Percentiles rank a stretch among this genome's conserved stretches.
Evolutionary conservation across 2,888 invertebrate genomes (phyloP).

Genomic region (Nebria brevicollis): DNA sequence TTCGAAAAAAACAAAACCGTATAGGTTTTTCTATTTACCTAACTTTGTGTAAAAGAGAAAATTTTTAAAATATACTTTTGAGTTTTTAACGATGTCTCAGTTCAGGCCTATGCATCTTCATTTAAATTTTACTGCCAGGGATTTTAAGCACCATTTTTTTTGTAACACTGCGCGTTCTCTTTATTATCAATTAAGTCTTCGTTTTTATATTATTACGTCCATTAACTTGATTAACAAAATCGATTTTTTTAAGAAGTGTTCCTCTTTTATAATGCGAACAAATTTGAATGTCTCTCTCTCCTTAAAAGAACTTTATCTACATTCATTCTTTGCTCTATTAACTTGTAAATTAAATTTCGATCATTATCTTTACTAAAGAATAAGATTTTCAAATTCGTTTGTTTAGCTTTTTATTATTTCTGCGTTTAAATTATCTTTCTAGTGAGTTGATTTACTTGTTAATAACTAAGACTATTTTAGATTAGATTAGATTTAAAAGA

Average conservation of each 20-base stretch:
- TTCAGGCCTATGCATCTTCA: background rate
- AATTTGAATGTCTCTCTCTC: background rate
- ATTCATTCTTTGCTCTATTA: background rate
- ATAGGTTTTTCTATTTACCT: too few species aligned
- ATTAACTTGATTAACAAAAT: background rate
- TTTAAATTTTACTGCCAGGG: background rate
- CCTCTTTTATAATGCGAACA: background rate
- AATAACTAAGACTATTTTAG: too few species aligned
- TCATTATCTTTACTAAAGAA: background rate
- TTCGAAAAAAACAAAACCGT: too few species aligned
- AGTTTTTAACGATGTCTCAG: too few species aligned
- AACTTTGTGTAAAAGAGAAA: too few species aligned
- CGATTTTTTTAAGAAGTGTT: background rate
- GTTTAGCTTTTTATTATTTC: background rate
- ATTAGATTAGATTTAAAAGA: too few species aligned
- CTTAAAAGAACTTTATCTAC: background rate
- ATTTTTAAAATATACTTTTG: too few species aligned
- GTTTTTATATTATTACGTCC: background rate
- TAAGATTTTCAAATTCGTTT: background rate
- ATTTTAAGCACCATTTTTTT: background rate
- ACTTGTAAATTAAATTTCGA: background rate
- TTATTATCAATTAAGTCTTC: background rate
- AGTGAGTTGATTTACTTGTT: too few species aligned
- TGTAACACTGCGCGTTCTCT: background rate
- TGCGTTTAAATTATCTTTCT: background rate